Base-by-base conservation (phyloP, 2,888 invertebrate species). In the Polydrusus pterygomalis region DNA sequence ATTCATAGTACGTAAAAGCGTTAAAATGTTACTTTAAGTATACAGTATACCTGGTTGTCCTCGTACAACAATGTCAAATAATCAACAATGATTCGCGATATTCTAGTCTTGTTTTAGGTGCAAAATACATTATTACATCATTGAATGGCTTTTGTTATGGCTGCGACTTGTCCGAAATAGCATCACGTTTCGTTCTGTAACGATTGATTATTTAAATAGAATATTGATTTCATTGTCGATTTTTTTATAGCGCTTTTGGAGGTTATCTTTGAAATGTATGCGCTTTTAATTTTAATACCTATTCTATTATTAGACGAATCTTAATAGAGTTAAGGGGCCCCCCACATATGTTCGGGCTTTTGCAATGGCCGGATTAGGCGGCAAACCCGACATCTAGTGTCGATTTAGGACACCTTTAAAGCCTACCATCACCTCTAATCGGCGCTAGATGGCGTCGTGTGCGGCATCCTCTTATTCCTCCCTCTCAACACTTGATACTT, bases 41-140 rank as follows among this genome's bases (percentile, higher is more conserved):
- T n/a, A n/a, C n/a, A n/a, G n/a, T n/a, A n/a, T n/a, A n/a, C n/a
- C n/a, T n/a, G n/a, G n/a, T n/a, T n/a, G 25, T 25, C 34, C 34
- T 10, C 34, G 34, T 34, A 34, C 8, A 34, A 9, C 34, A 34
- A 34, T 49, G 47, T 49, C 47, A 49, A 49, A 49, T 49, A 49
- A 49, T 17, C 2, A 45, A 45, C 45, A 54, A 54, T 25, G 25
- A 54, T 54, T 13, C 13, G 25, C 25, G 10, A 54, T 54, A 54
- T 54, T 54, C 54, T 13, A 25, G 25, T 54, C 54, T n/a, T 20
- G 54, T 54, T 13, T 30, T 2, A 54, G 54, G 54, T 54, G 25
- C 54, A 54, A 54, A 54, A 25, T 54, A 54, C 7, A 54, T 17
- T 17, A 74, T 74, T 74, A 74, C 74, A 74, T 74, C 74, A 74